A percentile compares a stretch with the other conserved stretches of the same genome.
Conservation (phyloP, 2,888 invertebrate genomes). For the Panzeria rudis region DNA sequence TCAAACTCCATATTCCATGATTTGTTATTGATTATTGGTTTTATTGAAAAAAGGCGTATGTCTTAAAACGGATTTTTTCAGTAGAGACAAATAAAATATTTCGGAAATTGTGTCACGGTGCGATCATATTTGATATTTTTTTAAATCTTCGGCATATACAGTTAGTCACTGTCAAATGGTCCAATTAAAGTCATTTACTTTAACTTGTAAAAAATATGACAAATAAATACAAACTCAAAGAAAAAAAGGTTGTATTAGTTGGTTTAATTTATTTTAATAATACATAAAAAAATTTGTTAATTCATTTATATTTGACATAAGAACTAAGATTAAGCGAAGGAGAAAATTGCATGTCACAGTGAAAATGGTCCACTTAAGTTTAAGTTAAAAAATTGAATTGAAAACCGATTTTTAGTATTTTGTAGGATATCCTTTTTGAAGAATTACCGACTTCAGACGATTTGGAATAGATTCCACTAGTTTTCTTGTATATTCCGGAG, state of each 20-base stretch:
- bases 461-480: no score
- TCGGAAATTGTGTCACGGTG: no score
- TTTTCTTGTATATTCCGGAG: neutral
- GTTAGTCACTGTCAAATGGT: no score
- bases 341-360: constrained; percentile 3
- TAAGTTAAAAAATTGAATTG: neutral
- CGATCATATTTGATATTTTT: no score
- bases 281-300: neutral
- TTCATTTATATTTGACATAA: constrained; percentile 1
- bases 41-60: no score
- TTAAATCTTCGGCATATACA: no score
- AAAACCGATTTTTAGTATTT: constrained; percentile 6
- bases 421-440: constrained; percentile 9
- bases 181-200: no score
- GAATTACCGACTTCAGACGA: constrained; percentile 8
- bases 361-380: constrained; percentile 11
- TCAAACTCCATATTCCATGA: no score
- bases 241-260: neutral
- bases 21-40: no score
- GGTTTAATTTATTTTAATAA: constrained; percentile 10
- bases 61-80: no score
- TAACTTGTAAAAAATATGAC: neutral
- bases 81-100: no score
- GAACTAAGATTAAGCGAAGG: constrained; percentile 2
- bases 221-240: constrained; percentile 8